Conservation (phyloP, 1,140 invertebrate species). For the Atopsyche davidsoni region DNA sequence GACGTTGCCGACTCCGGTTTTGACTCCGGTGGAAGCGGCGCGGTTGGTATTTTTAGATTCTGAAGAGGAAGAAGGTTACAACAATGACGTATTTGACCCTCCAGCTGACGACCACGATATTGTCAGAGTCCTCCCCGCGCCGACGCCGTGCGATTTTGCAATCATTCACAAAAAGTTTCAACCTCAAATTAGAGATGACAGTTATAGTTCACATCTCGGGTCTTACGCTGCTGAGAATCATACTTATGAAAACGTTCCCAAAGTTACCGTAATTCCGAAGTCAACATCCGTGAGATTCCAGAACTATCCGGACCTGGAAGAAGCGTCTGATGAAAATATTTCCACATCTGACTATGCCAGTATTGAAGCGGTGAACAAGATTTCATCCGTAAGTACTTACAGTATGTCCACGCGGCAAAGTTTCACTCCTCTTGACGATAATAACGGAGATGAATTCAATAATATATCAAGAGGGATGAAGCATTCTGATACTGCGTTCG, state of each 20-base stretch:
- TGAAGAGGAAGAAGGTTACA: constrained; percentile 58
- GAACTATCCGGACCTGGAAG: constrained; percentile 45
- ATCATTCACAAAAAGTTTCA: constrained; percentile 46
- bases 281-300: constrained; percentile 59
- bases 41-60: constrained; percentile 66
- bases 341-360: constrained; percentile 73
- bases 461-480: constrained; percentile 22
- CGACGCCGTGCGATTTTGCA: constrained; percentile 29
- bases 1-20: constrained; percentile 56
- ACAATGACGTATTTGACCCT: constrained; percentile 31
- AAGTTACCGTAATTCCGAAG: constrained; percentile 55
- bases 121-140: constrained; percentile 29
- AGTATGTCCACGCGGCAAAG: constrained; percentile 36
- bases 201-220: constrained; percentile 53
- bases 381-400: constrained; percentile 49
- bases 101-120: constrained; percentile 26
- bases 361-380: constrained; percentile 59
- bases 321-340: constrained; percentile 54
- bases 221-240: constrained; percentile 37
- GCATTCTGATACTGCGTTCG: constrained; percentile 48
- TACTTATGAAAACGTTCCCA: constrained; percentile 54
- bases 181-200: constrained; percentile 48
- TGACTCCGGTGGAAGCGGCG: constrained; percentile 63
- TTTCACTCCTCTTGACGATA: constrained; percentile 38
- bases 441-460: constrained; percentile 18